phyloP scores from a whole-genome alignment of 2,888 invertebrate genomes.

The Monopis laevigella region DNA sequence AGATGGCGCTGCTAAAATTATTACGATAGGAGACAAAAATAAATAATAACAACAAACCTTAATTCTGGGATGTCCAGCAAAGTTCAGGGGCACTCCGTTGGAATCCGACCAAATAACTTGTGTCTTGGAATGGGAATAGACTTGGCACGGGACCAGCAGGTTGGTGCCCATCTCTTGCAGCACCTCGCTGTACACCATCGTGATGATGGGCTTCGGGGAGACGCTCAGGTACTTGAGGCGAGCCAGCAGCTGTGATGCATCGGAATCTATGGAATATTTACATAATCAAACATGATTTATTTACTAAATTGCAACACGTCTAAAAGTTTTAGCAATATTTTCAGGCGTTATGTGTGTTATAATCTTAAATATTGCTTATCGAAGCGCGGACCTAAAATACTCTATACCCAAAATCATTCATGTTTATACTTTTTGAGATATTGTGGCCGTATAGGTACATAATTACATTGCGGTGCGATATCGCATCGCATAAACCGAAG shows the following conservation, averaged over 20 bases:
- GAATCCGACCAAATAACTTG: constrained; percentile 74
- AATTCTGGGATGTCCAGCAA: constrained; percentile 51
- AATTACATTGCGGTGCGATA: too few species aligned
- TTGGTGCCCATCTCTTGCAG: constrained; percentile 65
- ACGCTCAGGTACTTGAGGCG: constrained; percentile 46
- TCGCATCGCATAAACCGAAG: too few species aligned
- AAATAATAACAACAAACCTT: background rate
- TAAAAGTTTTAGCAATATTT: too few species aligned
- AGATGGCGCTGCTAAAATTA: constrained; percentile 3
- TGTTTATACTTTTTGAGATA: too few species aligned
- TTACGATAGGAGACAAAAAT: background rate
- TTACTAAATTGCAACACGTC: too few species aligned
- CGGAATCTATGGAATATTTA: constrained; percentile 25
- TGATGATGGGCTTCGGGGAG: constrained; percentile 58
- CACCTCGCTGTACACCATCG: constrained; percentile 57
- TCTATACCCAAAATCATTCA: too few species aligned
- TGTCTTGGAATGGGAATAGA: constrained; percentile 69
- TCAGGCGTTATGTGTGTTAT: too few species aligned
- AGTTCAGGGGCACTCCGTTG: constrained; percentile 52
- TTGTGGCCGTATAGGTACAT: too few species aligned
- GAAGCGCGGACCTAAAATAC: too few species aligned
- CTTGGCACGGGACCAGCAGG: constrained; percentile 75
- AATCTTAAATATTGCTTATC: too few species aligned
- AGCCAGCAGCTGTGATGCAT: constrained; percentile 33
- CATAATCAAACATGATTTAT: constrained; percentile 14